Percentiles rank a stretch among this genome's conserved stretches.
These are phyloP conservation scores for Triops longicaudatus DNA, from an alignment of 1,140 invertebrate genomes.

Conservation along the genomic window DNA sequence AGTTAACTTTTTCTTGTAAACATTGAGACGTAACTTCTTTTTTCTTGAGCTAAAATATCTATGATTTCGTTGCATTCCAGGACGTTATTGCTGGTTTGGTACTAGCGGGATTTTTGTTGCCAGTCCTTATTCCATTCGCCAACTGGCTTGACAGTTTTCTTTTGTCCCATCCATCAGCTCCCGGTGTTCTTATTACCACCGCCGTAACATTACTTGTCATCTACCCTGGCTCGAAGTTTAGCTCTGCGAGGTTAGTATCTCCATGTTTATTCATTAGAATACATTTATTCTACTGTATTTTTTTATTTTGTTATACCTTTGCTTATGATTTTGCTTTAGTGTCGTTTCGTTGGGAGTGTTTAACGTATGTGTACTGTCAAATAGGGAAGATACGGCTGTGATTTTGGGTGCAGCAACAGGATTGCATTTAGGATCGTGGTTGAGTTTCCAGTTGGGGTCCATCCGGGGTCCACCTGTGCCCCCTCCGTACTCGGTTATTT, in stretches of 20 bases:
- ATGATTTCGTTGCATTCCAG: slow-evolving; percentile 38
- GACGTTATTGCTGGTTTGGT: slow-evolving; percentile 66
- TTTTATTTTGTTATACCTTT: too few species aligned
- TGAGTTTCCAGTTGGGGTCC: slow-evolving; percentile 66
- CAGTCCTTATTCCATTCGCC: slow-evolving; percentile 60
- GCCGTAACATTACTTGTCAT: slow-evolving; percentile 58
- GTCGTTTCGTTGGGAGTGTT: slow-evolving; percentile 22
- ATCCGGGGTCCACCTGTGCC: slow-evolving; percentile 44
- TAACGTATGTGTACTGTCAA: slow-evolving; percentile 36
- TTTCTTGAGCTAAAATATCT: neutral
- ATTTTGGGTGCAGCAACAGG: slow-evolving; percentile 72
- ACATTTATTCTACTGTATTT: slow-evolving; percentile 28
- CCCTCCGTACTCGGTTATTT: slow-evolving; percentile 65
- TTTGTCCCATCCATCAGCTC: slow-evolving; percentile 55
- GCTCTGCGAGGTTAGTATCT: slow-evolving; percentile 12
- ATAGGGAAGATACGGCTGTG: slow-evolving; percentile 75
- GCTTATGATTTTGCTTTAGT: neutral
- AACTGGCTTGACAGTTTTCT: slow-evolving; percentile 63
- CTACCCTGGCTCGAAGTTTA: slow-evolving; percentile 48
- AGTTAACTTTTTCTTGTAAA: neutral
- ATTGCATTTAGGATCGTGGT: slow-evolving; percentile 67
- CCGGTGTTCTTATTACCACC: slow-evolving; percentile 52
- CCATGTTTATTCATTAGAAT: slow-evolving; percentile 13
- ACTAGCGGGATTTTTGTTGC: slow-evolving; percentile 56
- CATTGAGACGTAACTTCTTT: slow-evolving; percentile 14